Evolutionary conservation across 1,140 invertebrate species (phyloP).

Genomic region (Oryctes rhinoceros): DNA sequence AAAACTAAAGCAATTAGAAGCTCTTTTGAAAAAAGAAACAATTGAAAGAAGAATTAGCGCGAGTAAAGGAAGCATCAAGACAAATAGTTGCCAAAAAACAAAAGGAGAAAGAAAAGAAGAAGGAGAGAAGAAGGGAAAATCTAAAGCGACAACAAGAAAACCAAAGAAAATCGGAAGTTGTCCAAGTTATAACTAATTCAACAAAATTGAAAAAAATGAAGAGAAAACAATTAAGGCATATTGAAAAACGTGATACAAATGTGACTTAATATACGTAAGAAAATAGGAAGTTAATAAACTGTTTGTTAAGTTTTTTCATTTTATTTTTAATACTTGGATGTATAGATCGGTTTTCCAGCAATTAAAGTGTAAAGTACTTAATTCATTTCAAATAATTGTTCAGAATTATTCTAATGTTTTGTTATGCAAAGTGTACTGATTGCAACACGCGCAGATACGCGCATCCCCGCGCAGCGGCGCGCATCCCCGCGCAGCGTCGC

Average conservation of each 20-base stretch:
- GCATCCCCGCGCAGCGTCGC: no score
- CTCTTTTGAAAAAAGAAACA: slow-evolving; percentile 73
- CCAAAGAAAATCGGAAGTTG: slow-evolving; percentile 78
- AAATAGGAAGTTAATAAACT: no score
- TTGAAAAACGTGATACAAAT: slow-evolving; percentile 80
- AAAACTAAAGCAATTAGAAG: slow-evolving; percentile 72
- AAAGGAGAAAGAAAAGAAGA: slow-evolving; percentile 70
- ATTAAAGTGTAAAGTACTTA: no score
- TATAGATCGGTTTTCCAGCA: no score
- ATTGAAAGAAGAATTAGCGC: slow-evolving; percentile 71
- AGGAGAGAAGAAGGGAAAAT: slow-evolving; percentile 74
- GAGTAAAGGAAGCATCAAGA: slow-evolving; percentile 74
- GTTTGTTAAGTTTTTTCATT: no score
- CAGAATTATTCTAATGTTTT: no score
- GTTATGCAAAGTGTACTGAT: no score
- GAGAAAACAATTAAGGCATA: slow-evolving; percentile 81
- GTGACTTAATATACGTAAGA: not conserved
- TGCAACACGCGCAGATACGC: no score
- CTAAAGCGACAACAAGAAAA: slow-evolving; percentile 79
- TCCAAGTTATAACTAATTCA: slow-evolving; percentile 87
- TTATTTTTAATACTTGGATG: no score
- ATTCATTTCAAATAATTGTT: no score
- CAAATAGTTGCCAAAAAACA: slow-evolving; percentile 70
- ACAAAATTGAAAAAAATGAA: slow-evolving; percentile 86
- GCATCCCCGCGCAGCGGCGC: no score